Evolutionary conservation across 2,113 vertebrate species (phyloP).

Genomic region (Phoenicopterus ruber): DNA sequence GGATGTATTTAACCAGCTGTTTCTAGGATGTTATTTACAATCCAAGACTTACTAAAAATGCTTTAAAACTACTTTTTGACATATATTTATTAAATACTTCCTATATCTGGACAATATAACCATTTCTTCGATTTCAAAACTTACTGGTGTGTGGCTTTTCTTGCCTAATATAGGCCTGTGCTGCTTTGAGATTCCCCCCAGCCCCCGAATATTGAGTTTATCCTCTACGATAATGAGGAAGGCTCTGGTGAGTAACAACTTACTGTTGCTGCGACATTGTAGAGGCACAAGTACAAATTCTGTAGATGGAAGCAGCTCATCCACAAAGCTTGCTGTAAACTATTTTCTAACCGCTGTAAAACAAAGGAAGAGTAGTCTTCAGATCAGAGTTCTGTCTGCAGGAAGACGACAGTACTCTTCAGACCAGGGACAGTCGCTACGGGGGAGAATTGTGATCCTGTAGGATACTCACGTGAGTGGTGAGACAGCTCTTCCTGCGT

Average conservation of each 20-base stretch:
- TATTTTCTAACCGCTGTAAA: background rate
- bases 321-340: background rate
- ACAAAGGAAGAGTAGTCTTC: background rate
- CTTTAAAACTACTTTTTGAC: slow-evolving; percentile 34
- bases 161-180: background rate
- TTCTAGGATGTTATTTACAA: background rate
- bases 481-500: background rate
- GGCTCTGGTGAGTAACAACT: background rate
- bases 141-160: background rate
- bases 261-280: background rate
- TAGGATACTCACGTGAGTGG: background rate
- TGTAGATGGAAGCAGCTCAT: background rate
- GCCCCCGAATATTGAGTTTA: background rate
- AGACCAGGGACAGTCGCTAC: background rate
- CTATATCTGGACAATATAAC: slow-evolving; percentile 46
- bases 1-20: slow-evolving; percentile 3
- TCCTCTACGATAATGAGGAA: background rate
- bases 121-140: slow-evolving; percentile 36
- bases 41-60: background rate
- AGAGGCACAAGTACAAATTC: background rate
- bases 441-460: background rate
- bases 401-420: background rate
- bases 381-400: background rate
- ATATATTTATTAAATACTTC: slow-evolving; percentile 55
- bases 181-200: background rate